A percentile compares a stretch with the other conserved stretches of the same genome.
phyloP scores from a whole-genome alignment of 92 coral and sea anemone species.

The Desmophyllum pertusum region DNA sequence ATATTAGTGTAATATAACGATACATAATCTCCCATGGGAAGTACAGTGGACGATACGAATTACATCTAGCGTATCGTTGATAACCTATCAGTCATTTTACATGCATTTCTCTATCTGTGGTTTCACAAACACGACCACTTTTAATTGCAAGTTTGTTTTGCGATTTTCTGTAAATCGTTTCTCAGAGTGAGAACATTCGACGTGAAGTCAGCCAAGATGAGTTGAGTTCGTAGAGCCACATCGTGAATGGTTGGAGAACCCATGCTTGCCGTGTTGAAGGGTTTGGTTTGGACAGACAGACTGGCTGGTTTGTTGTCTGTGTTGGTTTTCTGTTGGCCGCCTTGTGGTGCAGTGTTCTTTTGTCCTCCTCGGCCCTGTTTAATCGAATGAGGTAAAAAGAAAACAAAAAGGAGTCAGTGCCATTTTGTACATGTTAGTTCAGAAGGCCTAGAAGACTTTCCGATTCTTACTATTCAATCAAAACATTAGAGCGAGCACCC shows the following conservation, averaged over 20 bases:
- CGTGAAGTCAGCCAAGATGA: background rate
- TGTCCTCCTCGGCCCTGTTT: background rate
- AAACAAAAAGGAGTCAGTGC: background rate
- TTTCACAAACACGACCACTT: background rate
- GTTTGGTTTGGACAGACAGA: background rate
- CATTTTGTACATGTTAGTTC: background rate
- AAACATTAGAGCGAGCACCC: no score
- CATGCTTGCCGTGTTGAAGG: background rate
- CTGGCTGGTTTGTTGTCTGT: background rate
- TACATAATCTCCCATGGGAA: background rate
- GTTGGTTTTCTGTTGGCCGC: background rate
- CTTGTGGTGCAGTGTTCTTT: background rate
- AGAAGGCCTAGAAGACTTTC: background rate
- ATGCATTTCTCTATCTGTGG: background rate
- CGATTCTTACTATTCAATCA: background rate
- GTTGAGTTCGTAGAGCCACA: background rate
- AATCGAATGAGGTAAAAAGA: background rate
- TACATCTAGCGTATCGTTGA: background rate
- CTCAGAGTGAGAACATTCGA: background rate
- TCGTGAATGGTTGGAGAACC: background rate
- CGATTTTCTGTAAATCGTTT: background rate
- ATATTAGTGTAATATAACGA: constrained; percentile 19
- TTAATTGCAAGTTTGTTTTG: background rate
- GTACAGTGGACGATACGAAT: background rate
- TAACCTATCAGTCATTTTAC: background rate